phyloP scores from a whole-genome alignment of 2,113 vertebrate species.

The Pyxicephalus adspersus region DNA sequence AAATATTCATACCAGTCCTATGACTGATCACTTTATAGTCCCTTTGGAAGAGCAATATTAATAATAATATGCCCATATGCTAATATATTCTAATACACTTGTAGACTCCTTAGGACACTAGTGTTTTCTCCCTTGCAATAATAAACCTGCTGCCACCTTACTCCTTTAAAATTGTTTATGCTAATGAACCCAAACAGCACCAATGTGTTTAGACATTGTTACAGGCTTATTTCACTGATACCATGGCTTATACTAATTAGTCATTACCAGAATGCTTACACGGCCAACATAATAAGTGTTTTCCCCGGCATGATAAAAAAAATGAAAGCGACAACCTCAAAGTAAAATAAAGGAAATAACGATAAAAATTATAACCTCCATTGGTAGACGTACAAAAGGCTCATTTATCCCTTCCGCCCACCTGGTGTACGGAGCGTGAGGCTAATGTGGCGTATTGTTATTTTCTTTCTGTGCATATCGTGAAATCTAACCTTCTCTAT shows the following conservation, averaged over 20 bases:
- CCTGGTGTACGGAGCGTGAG: constrained; percentile 3
- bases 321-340: constrained; percentile 29
- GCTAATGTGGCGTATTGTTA: constrained; percentile 46
- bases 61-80: no score
- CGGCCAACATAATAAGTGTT: constrained; percentile 51
- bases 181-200: constrained; percentile 42
- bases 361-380: constrained; percentile 42
- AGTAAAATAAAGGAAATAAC: constrained; percentile 48
- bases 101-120: background rate
- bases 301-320: constrained; percentile 45
- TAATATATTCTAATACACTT: no score
- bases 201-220: constrained; percentile 45
- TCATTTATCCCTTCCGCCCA: constrained; percentile 41
- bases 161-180: constrained; percentile 43
- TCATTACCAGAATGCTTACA: constrained; percentile 48
- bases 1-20: no score
- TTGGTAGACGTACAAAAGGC: constrained; percentile 43
- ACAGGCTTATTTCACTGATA: constrained; percentile 50
- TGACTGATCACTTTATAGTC: no score
- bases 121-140: background rate
- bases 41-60: no score
- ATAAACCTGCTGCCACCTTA: constrained; percentile 10
- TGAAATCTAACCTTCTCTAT: constrained; percentile 41
- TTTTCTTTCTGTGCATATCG: constrained; percentile 29
- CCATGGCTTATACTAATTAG: constrained; percentile 52